Evolutionary conservation across 2,888 invertebrate genomes (phyloP), one percentile per base, ranked within the genome.

Genomic region (Alloscopus bannaensis): DNA sequence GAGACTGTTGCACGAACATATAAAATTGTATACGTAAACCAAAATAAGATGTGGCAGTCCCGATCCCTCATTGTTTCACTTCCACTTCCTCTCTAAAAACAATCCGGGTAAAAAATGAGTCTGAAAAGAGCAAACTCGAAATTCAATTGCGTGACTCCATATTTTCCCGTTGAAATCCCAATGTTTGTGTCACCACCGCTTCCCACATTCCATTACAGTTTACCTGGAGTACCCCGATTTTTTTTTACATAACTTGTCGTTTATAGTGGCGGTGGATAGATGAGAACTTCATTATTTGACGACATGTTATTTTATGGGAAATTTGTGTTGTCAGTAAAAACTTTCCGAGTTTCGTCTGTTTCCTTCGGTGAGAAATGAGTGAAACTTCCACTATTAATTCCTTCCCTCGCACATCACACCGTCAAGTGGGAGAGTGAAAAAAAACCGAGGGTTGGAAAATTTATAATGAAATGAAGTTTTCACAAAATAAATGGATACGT

Each of bases 321-420:
- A 68, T 59, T 75, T 68, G 50, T 59, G 50, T 59, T 66, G 75
- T 75, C 66, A 66, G 26, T n/a, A 55, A 62, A 64, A 65, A 72
- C 36, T 55, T 72, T 64, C 28, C 11, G 26, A 45, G n/a, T 55
- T 55, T 50, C 28, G 20, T 36, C 36, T 57, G 57, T 57, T 57
- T 52, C 24, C 16, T 24, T 45, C 22, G 4, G 29, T 57, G 57
- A 57, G 29, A 57, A 57, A 75, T 68, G 75, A 31, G 24, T 66
- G 75, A 68, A 75, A 75, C 60, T 75, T 75, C 20, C 57, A 40
- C 75, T 75, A 75, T 75, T 75, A 75, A 75, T 75, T 68, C 64
- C 52, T 62, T 59, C 29, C 29, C 13, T 22, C 26, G 31, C 4
- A n/a, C 31, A 11, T n/a, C 47, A 26, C 16, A 28, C 13, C 3